Evolutionary conservation across 2,113 vertebrate genomes (phyloP), one percentile per base, ranked within the genome.

Genomic region (Leptobrachium leishanense): DNA sequence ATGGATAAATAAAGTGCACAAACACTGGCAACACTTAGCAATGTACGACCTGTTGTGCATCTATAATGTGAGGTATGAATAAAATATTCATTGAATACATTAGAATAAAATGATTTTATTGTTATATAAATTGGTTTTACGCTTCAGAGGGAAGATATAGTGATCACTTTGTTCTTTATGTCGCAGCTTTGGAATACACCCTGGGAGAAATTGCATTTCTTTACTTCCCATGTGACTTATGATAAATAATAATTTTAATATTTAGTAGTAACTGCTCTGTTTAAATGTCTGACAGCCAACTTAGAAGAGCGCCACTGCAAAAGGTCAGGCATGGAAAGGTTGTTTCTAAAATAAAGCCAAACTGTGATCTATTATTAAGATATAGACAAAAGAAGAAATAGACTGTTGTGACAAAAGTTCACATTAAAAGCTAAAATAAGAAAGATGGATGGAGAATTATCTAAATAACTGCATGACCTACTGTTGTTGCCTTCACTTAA

Each of bases 1-100:
- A 12, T 11, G 11, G 55, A 59, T 11, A 59, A 59, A 15, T 11
- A 59, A 59, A 2, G 55, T 64, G 62, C n/a, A 64, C 62, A 31
- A 31, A 64, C 6, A 2, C 10, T 3, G 9, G 62, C 62, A 2
- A n/a, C 31, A 64, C 9, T 64, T 64, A 64, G 62, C 39, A 31
- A 64, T 31, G 31, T 39, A 64, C 15, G 4, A 5, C n/a, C 62
- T 64, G 62, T 20, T 39, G n/a, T 64, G n/a, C 62, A 42, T n/a
- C 76, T 50, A 46, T 70, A 70, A 77, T 77, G 43, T 70, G 44
- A 5, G 43, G 57, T 43, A 46, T 77, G 53, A 69, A 77, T 77
- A 70, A 71, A 69, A 77, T 62, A 77, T 77, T 70, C 20, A 62
- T 2, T 59, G 41, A 59, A 57, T 50, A 59, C 13, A 9, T 63